Percentiles rank a stretch among this genome's conserved stretches.
Conservation (phyloP, 2,888 invertebrate species). For the Agonum fuliginosum region DNA sequence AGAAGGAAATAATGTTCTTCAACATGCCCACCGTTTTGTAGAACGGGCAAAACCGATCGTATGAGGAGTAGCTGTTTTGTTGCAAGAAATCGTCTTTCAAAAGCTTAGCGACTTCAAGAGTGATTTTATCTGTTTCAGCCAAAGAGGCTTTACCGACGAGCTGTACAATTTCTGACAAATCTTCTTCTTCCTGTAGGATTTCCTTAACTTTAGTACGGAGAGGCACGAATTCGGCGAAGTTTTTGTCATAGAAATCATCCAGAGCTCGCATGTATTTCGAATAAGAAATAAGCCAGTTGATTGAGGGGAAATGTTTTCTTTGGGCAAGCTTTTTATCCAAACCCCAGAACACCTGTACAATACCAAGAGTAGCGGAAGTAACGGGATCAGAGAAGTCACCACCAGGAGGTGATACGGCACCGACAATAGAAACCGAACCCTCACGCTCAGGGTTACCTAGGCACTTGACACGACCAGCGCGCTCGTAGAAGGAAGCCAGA, state of each 20-base stretch:
- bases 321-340: conserved; percentile 99
- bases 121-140: conserved; percentile 99
- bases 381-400: conserved; percentile 99
- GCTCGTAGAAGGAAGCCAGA: conserved; percentile 99
- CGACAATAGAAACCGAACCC: conserved; percentile 99
- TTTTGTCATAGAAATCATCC: conserved; percentile 99
- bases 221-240: conserved; percentile 97
- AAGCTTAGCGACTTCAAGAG: conserved; percentile 97
- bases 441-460: conserved; percentile 98
- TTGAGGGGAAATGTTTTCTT: conserved; percentile 99
- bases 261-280: conserved; percentile 98
- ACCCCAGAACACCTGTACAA: conserved; percentile 99
- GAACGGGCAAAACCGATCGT: conserved; percentile 99
- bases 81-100: conserved; percentile 99
- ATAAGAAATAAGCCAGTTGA: conserved; percentile 99
- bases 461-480: conserved; percentile 98
- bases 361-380: conserved; percentile 98
- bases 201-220: conserved; percentile 94
- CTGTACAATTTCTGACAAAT: conserved; percentile 99
- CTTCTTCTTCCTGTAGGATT: conserved; percentile 90
- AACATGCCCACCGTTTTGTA: conserved; percentile 99
- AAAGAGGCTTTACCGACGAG: conserved; percentile 99
- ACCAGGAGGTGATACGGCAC: conserved; percentile 99
- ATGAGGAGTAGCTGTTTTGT: conserved; percentile 96
- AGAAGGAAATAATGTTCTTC: conserved; percentile 97